Base-by-base conservation (phyloP, 2,797 vertebrate genomes). In the Ceyx erithaca region DNA sequence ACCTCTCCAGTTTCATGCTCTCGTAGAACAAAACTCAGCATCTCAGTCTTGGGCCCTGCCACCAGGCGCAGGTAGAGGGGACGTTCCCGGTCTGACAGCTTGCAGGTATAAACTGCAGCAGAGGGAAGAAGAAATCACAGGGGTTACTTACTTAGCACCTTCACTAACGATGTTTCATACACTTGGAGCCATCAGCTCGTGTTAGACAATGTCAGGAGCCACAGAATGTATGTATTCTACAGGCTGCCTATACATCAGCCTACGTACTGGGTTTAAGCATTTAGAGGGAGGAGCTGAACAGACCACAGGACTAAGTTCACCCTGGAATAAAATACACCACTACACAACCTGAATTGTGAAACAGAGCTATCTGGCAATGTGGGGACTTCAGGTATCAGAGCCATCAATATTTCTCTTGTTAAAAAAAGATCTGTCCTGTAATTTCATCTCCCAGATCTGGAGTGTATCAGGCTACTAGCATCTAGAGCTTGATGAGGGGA, bases 1-100 rank as follows among this genome's bases (percentile, higher is more conserved):
- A 99, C 99, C 97, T 99, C 99, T 96, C 99, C 99, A 2, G 98
- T 99, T 97, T 99, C 99, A n/a, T 99, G 99, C 82, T 99, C 99
- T 40, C 98, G 98, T 69, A 99, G 98, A 31, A 99, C 99, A 90
- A 99, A 99, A 95, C 99, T 98, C 58, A 99, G 98, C 4, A 97
- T 97, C 95, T 99, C 98, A 52, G 97, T 96, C 93, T 97, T 97
- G 41, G 99, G 99, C 51, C 99, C 99, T 5, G 99, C 98, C 90
- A 99, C 96, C 97, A 99, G 96, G 23, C 99, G 99, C 78, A 99
- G 98, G 89, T 99, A 99, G 84, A 99, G 94, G 12, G 99, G 99
- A 94, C 98, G 98, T 92, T 99, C 99, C 71, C 96, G 97, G 82
- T 99, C 99, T 5, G 98, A 98, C 88, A 99, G 98, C 96, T 98